A percentile compares a stretch with the other conserved stretches of the same genome.
Conservation (phyloP, 2,888 invertebrate species). For the Torymus tubicola region DNA sequence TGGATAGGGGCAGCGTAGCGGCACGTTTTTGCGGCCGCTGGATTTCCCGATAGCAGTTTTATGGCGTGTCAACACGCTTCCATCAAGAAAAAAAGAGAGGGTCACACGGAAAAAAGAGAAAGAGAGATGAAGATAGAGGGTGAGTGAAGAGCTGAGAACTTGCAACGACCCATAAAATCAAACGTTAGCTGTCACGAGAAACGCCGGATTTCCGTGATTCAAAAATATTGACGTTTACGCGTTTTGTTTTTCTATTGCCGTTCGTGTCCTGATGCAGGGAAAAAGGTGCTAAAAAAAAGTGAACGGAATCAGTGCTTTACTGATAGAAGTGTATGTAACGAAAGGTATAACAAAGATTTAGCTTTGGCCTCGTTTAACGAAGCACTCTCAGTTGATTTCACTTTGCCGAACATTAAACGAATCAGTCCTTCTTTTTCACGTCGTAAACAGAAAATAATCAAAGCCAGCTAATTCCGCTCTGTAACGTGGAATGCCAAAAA, state of each 20-base stretch:
- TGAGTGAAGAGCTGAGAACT: slow-evolving; percentile 3
- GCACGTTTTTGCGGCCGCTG: slow-evolving; percentile 72
- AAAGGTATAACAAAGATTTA: no score
- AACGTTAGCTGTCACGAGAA: slow-evolving; percentile 42
- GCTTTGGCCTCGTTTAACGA: no score
- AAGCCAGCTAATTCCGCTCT: slow-evolving; percentile 21
- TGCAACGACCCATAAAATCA: slow-evolving; percentile 41
- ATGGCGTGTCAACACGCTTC: slow-evolving; percentile 76
- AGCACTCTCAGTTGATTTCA: no score
- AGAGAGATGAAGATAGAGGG: background rate
- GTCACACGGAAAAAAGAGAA: slow-evolving; percentile 3
- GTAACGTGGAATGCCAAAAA: slow-evolving; percentile 5
- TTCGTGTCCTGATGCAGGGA: no score
- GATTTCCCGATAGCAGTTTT: slow-evolving; percentile 75
- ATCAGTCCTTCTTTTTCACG: background rate
- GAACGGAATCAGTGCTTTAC: no score
- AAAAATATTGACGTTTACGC: slow-evolving; percentile 10
- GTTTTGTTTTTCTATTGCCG: no score
- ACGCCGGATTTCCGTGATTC: slow-evolving; percentile 44
- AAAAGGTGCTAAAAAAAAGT: no score
- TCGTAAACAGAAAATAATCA: slow-evolving; percentile 5
- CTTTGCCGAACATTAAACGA: slow-evolving; percentile 1
- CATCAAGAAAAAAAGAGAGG: slow-evolving; percentile 62
- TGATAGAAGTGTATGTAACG: background rate
- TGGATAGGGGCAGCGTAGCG: slow-evolving; percentile 31